Evolutionary conservation across 2,113 vertebrate genomes (phyloP).

Genomic region (Gorsachius goisagi): DNA sequence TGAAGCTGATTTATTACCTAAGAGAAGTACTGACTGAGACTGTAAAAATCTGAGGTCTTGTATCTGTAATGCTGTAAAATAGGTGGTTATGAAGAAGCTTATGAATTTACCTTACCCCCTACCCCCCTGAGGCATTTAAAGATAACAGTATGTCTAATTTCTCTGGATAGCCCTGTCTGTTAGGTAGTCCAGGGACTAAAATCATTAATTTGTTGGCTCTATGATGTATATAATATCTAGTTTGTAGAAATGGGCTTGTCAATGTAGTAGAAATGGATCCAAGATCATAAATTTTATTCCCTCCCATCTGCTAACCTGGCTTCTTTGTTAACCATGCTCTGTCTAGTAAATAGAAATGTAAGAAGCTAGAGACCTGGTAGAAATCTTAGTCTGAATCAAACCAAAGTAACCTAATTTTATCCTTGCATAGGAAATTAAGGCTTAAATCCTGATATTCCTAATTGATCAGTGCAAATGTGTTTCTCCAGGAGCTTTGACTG

Average conservation of each 20-base stretch:
- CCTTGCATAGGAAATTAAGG: neutral
- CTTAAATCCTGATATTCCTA: neutral
- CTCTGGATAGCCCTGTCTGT: neutral
- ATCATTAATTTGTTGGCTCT: neutral
- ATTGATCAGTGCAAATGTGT: neutral
- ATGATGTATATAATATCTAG: neutral
- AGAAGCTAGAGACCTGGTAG: neutral
- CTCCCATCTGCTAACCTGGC: slow-evolving; percentile 14
- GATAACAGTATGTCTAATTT: neutral
- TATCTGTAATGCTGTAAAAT: neutral
- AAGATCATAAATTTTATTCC: slow-evolving; percentile 21
- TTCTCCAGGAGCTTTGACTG: neutral
- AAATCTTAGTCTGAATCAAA: neutral
- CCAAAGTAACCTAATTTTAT: neutral
- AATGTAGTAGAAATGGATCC: slow-evolving; percentile 5
- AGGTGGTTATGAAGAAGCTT: neutral
- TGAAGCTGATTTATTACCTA: slow-evolving; percentile 2
- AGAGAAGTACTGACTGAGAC: neutral
- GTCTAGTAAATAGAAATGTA: neutral
- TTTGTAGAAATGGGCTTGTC: slow-evolving; percentile 1
- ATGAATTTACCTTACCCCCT: neutral
- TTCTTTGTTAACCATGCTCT: neutral
- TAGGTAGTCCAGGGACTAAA: neutral
- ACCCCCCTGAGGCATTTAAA: neutral
- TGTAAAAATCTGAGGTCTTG: neutral